These are phyloP conservation scores for Mantis religiosa DNA, from an alignment of 2,888 invertebrate species.

Conservation along the genomic window DNA sequence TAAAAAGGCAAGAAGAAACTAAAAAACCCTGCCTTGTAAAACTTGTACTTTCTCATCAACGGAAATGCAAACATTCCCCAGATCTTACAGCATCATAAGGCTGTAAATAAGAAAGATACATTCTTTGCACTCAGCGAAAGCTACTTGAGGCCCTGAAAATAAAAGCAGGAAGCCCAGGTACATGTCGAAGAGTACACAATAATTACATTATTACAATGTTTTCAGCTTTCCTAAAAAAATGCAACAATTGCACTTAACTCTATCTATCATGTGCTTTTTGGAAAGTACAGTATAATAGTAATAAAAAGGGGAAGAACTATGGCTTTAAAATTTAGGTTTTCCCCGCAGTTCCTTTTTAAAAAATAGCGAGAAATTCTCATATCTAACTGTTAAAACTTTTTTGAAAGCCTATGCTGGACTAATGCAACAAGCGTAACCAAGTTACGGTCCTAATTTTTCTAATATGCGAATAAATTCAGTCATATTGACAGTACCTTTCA, in stretches of 20 bases:
- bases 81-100: not conserved
- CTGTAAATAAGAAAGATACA: not conserved
- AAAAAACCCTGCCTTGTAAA: not conserved
- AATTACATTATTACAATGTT: not conserved
- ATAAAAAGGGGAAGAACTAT: conserved; percentile 6
- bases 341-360: not conserved
- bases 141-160: conserved; percentile 4
- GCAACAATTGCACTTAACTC: not conserved
- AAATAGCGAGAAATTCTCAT: not conserved
- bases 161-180: conserved; percentile 10
- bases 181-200: not conserved
- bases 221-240: not conserved
- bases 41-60: not conserved
- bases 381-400: not conserved
- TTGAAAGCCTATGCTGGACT: not conserved
- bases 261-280: not conserved
- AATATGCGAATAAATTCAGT: not conserved
- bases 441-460: not conserved
- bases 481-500: not conserved
- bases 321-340: not conserved
- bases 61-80: not conserved
- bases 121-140: not conserved
- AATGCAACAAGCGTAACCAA: not conserved
- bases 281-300: conserved; percentile 1
- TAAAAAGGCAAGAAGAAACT: too few species aligned